Base-by-base conservation (phyloP, 1,140 invertebrate genomes). In the Anastrepha ludens region DNA sequence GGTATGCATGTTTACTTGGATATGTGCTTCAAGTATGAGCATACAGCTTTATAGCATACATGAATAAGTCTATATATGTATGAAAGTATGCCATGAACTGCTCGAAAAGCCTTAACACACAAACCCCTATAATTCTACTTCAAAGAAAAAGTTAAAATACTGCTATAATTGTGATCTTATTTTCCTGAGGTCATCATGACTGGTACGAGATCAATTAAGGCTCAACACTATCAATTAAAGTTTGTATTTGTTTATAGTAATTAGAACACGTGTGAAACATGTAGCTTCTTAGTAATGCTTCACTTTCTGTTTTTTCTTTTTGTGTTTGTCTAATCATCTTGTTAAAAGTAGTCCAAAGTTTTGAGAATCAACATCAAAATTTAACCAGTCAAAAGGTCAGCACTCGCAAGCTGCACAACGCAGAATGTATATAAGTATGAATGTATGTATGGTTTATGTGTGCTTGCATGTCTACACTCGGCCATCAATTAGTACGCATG, bases 281-380 rank as follows among this genome's bases (percentile, higher is more conserved):
- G 44, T 8, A 55, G 39, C 44, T 74, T 44, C 67, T n/a, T 74
- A 67, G 65, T 39, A 67, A 39, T 29, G 39, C 65, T 41, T 65
- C 13, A 11, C 29, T 29, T 67, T 29, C 29, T 29, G 0, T 29
- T 29, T 29, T 29, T 29, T 29, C 29, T 41, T 41, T 13, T 39
- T 74, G 13, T 6, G 47, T 74, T 74, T 15, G 15, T 44, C 13
- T 17, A 47, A 44, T 74, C 67, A 44, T 74, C 15, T 74, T 44
- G 17, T 74, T 74, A 41, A 74, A 74, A 44, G 17, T 39, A 47
- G 67, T 44, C 67, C 67, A 74, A 44, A 44, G 67, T 41, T 74
- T 74, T 74, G 15, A 74, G 67, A 74, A 74, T 74, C 67, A 74
- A 47, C 67, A 17, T 74, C 17, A 44, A 44, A 74, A 74, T 74